Base-by-base conservation (phyloP, 2,113 vertebrate genomes). In the Ictidomys tridecemlineatus region DNA sequence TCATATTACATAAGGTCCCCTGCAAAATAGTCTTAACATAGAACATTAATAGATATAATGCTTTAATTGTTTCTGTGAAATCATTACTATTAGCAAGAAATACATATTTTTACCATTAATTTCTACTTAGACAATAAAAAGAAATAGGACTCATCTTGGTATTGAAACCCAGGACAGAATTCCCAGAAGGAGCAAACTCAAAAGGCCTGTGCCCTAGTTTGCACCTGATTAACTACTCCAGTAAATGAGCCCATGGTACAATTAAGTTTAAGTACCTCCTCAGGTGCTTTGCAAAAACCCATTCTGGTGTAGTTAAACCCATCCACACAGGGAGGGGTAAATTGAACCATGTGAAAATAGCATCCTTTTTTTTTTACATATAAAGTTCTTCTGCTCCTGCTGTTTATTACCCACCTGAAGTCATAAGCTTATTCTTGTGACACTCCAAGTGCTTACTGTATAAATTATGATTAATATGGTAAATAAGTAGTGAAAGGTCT, bases 381-480 rank as follows among this genome's bases (percentile, higher is more conserved):
- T 74, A 97, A 98, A 97, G 97, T 98, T 98, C 80, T 94, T 98
- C 96, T 97, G 3, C 10, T 93, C 93, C 91, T 97, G 92, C 91
- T 98, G 98, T 98, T 98, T 98, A 97, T 97, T 89, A 32, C 34
- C 30, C 96, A 98, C 96, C 97, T 97, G 91, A 98, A 98, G 95
- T 85, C 70, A 97, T 97, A 95, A 92, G 30, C 22, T 32, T 78
- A 32, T 30, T 42, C 92, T 97, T 87, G 79, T 97, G 90, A 97
- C 34, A 92, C 42, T 73, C 76, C 80, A 76, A 78, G 11, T 88
- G 74, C 17, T 96, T 73, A 4, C 67, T 85, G 70, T 96, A 91
- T 78, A 92, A 96, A 98, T 93, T 84, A 97, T 95, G 93, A 86
- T 93, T 14, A 63, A 97, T 85, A 70, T 24, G 17, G 79, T 96